Percentiles rank a stretch among this genome's conserved stretches.
Evolutionary conservation across 1,140 invertebrate species (phyloP).

Genomic region (Pseudomyrmex pallidus): DNA sequence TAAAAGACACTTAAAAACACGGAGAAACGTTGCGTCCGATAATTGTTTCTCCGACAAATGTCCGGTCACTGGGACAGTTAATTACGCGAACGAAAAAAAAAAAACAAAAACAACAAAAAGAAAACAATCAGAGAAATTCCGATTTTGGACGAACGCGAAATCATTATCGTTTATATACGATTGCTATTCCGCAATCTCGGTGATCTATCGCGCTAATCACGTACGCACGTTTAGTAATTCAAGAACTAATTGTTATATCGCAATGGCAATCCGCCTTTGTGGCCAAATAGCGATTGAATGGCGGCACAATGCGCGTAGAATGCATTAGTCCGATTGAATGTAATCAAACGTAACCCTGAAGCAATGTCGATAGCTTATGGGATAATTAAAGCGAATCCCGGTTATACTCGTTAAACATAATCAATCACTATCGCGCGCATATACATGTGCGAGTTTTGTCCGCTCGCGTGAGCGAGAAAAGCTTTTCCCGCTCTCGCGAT

Average conservation of each 20-base stretch:
- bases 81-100: too few species aligned
- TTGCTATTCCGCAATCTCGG: conserved; percentile 1
- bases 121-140: too few species aligned
- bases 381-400: conserved; percentile 18
- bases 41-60: too few species aligned
- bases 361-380: conserved; percentile 13
- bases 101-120: too few species aligned
- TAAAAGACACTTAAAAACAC: too few species aligned
- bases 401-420: conserved; percentile 1
- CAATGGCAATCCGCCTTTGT: conserved; percentile 48
- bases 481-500: neutral
- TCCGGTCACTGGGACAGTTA: too few species aligned
- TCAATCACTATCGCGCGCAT: neutral
- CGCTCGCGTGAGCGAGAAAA: too few species aligned
- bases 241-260: conserved; percentile 50
- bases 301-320: conserved; percentile 14
- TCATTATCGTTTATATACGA: neutral
- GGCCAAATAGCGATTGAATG: conserved; percentile 18
- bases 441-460: neutral
- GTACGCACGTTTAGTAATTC: conserved; percentile 45
- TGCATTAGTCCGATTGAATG: conserved; percentile 18
- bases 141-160: too few species aligned
- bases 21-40: too few species aligned
- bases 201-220: conserved; percentile 34
- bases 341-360: conserved; percentile 3